phyloP scores from a whole-genome alignment of 1,140 invertebrate species.

The Drosophila pruinosa region DNA sequence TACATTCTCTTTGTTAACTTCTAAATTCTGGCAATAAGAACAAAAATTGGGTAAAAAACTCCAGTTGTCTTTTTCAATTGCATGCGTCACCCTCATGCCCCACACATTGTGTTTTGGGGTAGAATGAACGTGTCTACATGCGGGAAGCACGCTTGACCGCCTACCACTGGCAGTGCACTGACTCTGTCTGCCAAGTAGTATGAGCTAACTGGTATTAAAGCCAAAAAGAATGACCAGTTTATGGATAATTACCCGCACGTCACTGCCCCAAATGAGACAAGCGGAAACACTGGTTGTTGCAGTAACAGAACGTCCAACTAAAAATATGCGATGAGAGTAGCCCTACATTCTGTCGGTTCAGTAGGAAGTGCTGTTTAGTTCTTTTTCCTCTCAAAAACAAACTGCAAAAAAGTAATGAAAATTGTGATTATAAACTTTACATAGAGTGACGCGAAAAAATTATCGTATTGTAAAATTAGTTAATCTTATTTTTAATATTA shows the following conservation, averaged over 20 bases:
- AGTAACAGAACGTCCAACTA: slow-evolving; percentile 26
- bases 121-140: slow-evolving; percentile 41
- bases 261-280: slow-evolving; percentile 45
- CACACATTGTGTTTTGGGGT: slow-evolving; percentile 39
- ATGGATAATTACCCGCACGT: slow-evolving; percentile 69
- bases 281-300: slow-evolving; percentile 23
- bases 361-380: slow-evolving; percentile 6
- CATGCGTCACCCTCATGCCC: slow-evolving; percentile 52
- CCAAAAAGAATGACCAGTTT: slow-evolving; percentile 50
- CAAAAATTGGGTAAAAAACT: slow-evolving; percentile 7
- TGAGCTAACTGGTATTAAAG: slow-evolving; percentile 6
- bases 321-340: slow-evolving; percentile 18
- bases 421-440: background rate
- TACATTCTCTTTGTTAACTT: slow-evolving; percentile 33
- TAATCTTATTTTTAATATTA: too few species aligned
- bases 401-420: background rate
- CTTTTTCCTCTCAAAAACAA: background rate
- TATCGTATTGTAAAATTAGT: too few species aligned
- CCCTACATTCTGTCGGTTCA: background rate
- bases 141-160: slow-evolving; percentile 73
- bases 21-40: slow-evolving; percentile 38
- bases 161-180: slow-evolving; percentile 3
- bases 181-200: slow-evolving; percentile 12
- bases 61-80: slow-evolving; percentile 35
- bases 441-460: background rate